A percentile compares a stretch with the other conserved stretches of the same genome.
phyloP scores from a whole-genome alignment of 2,113 vertebrate species.

The Chaetodon trifascialis region DNA sequence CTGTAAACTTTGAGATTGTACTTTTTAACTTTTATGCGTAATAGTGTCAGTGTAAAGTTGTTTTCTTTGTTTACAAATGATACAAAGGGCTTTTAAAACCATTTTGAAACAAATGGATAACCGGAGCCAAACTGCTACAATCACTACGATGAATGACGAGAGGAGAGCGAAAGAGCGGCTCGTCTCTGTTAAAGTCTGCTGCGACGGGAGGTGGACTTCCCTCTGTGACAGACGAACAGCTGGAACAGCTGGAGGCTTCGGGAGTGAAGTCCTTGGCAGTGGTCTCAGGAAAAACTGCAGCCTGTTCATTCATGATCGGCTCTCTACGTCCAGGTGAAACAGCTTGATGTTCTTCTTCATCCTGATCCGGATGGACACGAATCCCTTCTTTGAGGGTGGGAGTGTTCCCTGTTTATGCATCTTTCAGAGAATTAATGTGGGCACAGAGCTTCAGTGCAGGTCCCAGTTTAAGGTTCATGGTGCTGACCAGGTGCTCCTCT shows the following conservation, averaged over 20 bases:
- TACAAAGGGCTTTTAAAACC: conserved; percentile 34
- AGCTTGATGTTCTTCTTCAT: background rate
- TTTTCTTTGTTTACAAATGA: conserved; percentile 47
- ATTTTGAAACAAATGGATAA: conserved; percentile 71
- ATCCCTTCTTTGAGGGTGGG: background rate
- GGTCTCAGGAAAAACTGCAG: background rate
- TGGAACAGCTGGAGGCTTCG: conserved; percentile 18
- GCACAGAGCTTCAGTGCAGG: conserved; percentile 95
- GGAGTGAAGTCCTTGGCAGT: conserved; percentile 47
- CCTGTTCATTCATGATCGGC: conserved; percentile 1
- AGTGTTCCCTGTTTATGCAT: conserved; percentile 75
- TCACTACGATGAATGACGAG: conserved; percentile 20
- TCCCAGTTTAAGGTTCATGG: conserved; percentile 96
- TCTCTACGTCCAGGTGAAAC: background rate
- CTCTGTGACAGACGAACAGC: background rate
- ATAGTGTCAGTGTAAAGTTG: conserved; percentile 2
- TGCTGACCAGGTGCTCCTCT: conserved; percentile 95
- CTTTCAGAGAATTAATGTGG: conserved; percentile 92
- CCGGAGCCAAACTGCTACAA: conserved; percentile 36
- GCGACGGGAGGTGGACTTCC: conserved; percentile 1
- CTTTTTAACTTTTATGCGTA: background rate
- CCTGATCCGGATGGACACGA: background rate
- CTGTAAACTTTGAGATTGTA: conserved; percentile 58
- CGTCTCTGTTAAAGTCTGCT: conserved; percentile 2
- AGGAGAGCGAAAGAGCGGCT: conserved; percentile 11